phyloP scores from a whole-genome alignment of 2,888 invertebrate species.

The Tetranychus truncatus region DNA sequence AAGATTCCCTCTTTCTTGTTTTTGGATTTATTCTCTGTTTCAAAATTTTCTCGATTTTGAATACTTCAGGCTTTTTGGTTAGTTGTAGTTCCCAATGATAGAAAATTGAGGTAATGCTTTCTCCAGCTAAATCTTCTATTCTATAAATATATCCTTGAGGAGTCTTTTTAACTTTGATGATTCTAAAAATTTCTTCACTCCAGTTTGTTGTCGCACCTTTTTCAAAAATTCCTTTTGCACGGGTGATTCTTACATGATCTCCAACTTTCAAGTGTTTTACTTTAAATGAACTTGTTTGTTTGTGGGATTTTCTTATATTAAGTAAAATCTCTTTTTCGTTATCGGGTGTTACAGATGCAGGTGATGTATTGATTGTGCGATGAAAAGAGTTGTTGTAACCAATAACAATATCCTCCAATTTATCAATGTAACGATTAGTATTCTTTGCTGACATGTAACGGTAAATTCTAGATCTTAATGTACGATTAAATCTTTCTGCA shows the following conservation, averaged over 20 bases:
- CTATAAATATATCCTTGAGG: background rate
- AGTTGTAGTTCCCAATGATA: background rate
- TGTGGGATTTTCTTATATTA: no score
- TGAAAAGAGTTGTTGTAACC: background rate
- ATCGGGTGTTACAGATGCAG: no score
- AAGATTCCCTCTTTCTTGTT: background rate
- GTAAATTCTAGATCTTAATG: conserved; percentile 28
- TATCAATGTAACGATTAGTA: conserved; percentile 16
- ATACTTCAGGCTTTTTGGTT: background rate
- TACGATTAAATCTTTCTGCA: conserved; percentile 29
- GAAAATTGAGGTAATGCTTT: background rate
- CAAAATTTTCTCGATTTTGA: background rate
- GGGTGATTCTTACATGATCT: background rate
- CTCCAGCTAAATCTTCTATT: background rate
- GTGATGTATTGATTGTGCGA: background rate
- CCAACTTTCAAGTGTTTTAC: no score
- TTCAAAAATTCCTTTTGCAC: background rate
- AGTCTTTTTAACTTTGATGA: background rate
- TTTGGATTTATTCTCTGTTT: background rate
- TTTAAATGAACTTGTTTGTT: no score
- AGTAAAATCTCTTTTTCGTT: no score
- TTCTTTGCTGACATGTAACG: conserved; percentile 27
- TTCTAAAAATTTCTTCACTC: background rate
- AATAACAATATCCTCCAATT: background rate
- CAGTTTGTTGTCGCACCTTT: background rate